These are phyloP conservation scores for Arizona elegans DNA, from an alignment of 2,113 vertebrate species.

Conservation along the genomic window DNA sequence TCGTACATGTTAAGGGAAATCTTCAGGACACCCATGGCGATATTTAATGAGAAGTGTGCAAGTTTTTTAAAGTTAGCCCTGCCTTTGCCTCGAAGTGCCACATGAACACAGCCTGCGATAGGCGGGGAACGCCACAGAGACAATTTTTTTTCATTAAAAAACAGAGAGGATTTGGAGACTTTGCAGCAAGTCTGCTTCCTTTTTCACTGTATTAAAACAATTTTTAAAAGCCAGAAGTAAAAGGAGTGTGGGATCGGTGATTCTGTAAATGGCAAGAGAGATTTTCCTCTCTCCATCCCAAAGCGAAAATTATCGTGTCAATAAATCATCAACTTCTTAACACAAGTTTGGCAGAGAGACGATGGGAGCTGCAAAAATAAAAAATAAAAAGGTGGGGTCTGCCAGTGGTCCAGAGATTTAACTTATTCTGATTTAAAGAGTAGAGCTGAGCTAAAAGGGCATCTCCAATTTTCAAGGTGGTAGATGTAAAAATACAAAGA, in stretches of 20 bases:
- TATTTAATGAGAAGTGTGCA: neutral
- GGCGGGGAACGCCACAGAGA: neutral
- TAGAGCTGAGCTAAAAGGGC: neutral
- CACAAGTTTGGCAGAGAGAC: neutral
- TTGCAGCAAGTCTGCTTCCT: neutral
- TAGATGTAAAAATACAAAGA: neutral
- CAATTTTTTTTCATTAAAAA: neutral
- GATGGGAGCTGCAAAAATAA: neutral
- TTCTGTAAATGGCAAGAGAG: neutral
- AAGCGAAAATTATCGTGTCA: neutral
- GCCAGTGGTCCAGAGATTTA: neutral
- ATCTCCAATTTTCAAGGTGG: neutral
- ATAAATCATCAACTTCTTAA: neutral
- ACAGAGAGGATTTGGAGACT: neutral
- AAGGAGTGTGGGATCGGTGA: neutral
- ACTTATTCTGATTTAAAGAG: neutral
- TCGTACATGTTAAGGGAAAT: too few relatives aligned
- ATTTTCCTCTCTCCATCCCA: neutral
- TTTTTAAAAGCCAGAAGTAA: neutral
- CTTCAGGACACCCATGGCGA: neutral
- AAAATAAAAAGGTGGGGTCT: neutral
- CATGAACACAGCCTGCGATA: neutral
- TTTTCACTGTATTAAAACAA: neutral
- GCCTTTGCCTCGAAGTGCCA: neutral
- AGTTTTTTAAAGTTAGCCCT: neutral